phyloP scores from a whole-genome alignment of 2,888 invertebrate species.

The Nycteola revayana region DNA sequence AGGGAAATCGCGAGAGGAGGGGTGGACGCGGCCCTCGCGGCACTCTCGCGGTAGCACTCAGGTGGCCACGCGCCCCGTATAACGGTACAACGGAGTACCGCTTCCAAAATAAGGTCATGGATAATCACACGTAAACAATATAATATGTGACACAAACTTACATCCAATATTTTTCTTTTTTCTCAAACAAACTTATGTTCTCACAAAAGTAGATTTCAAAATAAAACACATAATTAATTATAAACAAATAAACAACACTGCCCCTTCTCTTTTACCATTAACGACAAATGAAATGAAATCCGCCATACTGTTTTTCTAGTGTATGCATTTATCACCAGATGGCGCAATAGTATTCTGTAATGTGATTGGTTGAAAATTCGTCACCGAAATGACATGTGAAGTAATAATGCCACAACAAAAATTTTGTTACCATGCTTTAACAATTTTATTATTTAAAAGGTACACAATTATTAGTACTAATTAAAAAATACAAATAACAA shows the following conservation, averaged over 20 bases:
- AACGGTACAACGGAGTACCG: conserved; percentile 76
- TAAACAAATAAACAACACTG: conserved; percentile 40
- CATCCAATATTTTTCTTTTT: conserved; percentile 33
- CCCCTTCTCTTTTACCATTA: conserved; percentile 54
- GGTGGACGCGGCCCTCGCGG: conserved; percentile 68
- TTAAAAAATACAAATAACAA: conserved; percentile 39
- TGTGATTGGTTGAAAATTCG: conserved; percentile 47
- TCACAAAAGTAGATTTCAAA: conserved; percentile 16
- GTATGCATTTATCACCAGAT: conserved; percentile 52
- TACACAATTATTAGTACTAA: conserved; percentile 44
- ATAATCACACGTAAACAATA: conserved; percentile 61
- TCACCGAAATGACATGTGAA: conserved; percentile 23
- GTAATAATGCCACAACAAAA: conserved; percentile 22
- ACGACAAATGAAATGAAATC: conserved; percentile 67
- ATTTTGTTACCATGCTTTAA: conserved; percentile 31
- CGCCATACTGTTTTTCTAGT: conserved; percentile 66
- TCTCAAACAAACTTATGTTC: conserved; percentile 16
- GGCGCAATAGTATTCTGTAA: conserved; percentile 46
- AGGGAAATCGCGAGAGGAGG: conserved; percentile 76
- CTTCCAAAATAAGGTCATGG: conserved; percentile 78
- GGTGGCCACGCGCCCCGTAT: conserved; percentile 70
- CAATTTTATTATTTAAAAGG: conserved; percentile 39
- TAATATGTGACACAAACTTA: conserved; percentile 39
- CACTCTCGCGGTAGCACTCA: conserved; percentile 57
- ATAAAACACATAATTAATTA: conserved; percentile 27